Evolutionary conservation across 2,797 vertebrate species (phyloP).

Genomic region (Tenualosa thibaudeaui): DNA sequence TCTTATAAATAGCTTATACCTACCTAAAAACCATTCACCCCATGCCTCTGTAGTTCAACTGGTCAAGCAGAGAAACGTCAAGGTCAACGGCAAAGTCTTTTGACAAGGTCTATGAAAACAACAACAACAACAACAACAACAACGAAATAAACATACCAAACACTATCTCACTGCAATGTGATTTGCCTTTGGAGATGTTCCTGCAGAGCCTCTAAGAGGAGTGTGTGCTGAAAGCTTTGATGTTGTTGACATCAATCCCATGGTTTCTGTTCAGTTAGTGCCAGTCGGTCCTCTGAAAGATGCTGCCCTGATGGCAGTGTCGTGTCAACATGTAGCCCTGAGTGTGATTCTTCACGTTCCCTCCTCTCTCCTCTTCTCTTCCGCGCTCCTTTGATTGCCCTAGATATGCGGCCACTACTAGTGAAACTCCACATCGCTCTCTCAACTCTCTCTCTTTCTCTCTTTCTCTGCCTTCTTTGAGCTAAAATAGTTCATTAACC

Average conservation of each 20-base stretch:
- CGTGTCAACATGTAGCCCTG: neutral
- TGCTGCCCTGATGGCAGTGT: neutral
- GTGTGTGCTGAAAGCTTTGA: neutral
- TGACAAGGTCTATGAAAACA: neutral
- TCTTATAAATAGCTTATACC: neutral
- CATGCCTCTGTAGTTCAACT: neutral
- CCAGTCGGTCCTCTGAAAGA: neutral
- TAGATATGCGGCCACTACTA: neutral
- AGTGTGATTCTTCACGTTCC: neutral
- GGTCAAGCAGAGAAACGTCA: neutral
- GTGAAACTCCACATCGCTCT: neutral
- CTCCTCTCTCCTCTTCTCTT: neutral
- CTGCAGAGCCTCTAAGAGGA: neutral
- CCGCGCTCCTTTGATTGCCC: neutral
- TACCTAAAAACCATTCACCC: neutral
- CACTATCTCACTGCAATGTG: neutral
- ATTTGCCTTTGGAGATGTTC: neutral
- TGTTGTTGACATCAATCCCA: neutral
- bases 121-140: neutral
- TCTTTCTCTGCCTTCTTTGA: neutral
- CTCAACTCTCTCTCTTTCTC: neutral
- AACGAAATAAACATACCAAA: neutral
- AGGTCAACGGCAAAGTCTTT: neutral
- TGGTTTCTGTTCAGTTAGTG: neutral
- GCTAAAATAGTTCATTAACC: conserved; percentile 6